Base-by-base conservation (phyloP, 2,113 vertebrate species). In the Sander lucioperca region DNA sequence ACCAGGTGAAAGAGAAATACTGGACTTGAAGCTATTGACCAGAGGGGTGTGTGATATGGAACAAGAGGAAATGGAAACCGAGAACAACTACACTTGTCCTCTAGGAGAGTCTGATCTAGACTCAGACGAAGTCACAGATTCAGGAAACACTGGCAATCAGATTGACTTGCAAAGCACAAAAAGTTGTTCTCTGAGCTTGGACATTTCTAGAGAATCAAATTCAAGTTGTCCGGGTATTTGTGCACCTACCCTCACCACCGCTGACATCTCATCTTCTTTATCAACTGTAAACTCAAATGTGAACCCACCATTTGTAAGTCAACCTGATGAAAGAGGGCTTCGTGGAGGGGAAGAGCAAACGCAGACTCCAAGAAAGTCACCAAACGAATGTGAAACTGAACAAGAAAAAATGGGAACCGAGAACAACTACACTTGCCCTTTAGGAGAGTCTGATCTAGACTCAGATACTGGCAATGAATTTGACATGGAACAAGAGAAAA, bases 1-100 rank as follows among this genome's bases (percentile, higher is more conserved):
- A 68, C 62, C 76, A 13, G 18, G 1, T 1, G 13, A 50, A 11
- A 79, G 67, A 62, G 15, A 1, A 9, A 71, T 62, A 36, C 75
- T 83, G 14, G 48, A 62, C 48, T 51, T 87, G 14, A 51, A 62
- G 1, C 43, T 67, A 14, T 21, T 72, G 65, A 79, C 65, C 19
- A 79, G 19, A 50, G 43, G 21, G 3, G 67, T 61, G 27, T 12
- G 23, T 56, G 36, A 56, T 13, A 36, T 72, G 13, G 59, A 72
- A 33, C 54, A 48, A 23, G 25, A 72, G 1, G 50, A 74, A 67
- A 45, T 51, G 2, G 4, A 8, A 74, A 11, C 30, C 47, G 43
- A 51, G 11, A 13, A 50, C 1, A 12, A 50, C 21, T 27, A 45
- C 36, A 47, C 61, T 11, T 53, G 51, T 71, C 74, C 67, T 66